Evolutionary conservation across 2,888 invertebrate genomes (phyloP), one percentile per base, ranked within the genome.

Genomic region (Bombylius discolor): DNA sequence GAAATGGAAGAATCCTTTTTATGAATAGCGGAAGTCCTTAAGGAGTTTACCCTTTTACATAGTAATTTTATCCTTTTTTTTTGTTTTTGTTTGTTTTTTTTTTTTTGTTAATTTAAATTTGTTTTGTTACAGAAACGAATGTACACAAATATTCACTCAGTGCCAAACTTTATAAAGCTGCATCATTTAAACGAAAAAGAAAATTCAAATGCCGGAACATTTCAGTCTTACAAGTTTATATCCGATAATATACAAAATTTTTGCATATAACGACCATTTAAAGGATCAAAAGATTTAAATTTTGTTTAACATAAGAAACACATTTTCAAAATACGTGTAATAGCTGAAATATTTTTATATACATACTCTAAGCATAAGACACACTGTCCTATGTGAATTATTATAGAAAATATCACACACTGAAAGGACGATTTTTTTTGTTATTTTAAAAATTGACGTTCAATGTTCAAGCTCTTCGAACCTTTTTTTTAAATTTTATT

Each of bases 241-340:
- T 36, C 6, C 3, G 6, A 36, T 36, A 36, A 42, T 42, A 42
- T 42, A 42, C 11, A 42, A 55, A 39, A 23, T 48, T 52, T 58
- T 58, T 55, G 53, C 58, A 58, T 58, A 55, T 49, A 53, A 58
- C 49, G 47, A 39, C 55, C 58, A 58, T 58, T 58, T 55, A 53
- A 23, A 39, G 50, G 52, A 53, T 52, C 47, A 49, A 36, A 13
- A 49, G 56, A 56, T 52, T 56, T 56, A 49, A 46, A 50, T 55
- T 44, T 50, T 50, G 36, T 50, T 55, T 32, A n/a, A 48, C 49
- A 33, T 45, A 45, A 33, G 47, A 42, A 42, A 42, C 11, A 11
- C 39, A 42, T 42, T 42, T 42, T 42, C 39, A 23, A 23, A 23
- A 23, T 23, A 23, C 23, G 23, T 23, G 23, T 23, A 23, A 23